phyloP scores from a whole-genome alignment of 1,140 invertebrate species.

The Batillaria attramentaria region DNA sequence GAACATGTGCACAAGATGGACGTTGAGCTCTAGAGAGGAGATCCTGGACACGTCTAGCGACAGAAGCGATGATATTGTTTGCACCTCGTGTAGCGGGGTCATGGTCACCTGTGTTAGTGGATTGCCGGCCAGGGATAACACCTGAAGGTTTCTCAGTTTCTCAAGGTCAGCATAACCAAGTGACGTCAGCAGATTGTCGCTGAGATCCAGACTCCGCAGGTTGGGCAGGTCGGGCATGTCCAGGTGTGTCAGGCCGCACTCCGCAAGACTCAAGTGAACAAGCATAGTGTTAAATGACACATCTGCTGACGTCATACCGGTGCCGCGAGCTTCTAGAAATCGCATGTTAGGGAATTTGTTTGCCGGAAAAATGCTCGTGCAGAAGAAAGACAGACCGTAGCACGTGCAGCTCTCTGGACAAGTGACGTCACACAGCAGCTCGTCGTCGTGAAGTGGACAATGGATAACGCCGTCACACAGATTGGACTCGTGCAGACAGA shows the following conservation, averaged over 20 bases:
- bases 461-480: constrained; percentile 35
- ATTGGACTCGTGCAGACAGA: constrained; percentile 22
- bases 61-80: too few species aligned
- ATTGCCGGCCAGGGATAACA: neutral
- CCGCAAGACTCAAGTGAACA: neutral
- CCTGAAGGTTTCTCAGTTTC: neutral
- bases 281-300: neutral
- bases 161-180: neutral
- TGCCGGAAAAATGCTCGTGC: neutral
- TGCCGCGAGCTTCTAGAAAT: constrained; percentile 7
- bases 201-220: neutral
- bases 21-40: neutral
- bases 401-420: constrained; percentile 15
- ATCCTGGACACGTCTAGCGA: constrained; percentile 6
- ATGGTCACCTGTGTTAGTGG: too few species aligned
- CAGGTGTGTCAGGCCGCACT: neutral
- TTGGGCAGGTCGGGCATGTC: neutral
- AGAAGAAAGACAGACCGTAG: constrained; percentile 4
- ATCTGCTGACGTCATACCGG: neutral
- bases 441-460: constrained; percentile 24
- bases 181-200: neutral
- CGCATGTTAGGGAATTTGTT: neutral
- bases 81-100: too few species aligned
- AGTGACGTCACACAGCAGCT: neutral
- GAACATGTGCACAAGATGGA: neutral